Conservation (phyloP, 2,888 invertebrate species). For the Biston betularia region DNA sequence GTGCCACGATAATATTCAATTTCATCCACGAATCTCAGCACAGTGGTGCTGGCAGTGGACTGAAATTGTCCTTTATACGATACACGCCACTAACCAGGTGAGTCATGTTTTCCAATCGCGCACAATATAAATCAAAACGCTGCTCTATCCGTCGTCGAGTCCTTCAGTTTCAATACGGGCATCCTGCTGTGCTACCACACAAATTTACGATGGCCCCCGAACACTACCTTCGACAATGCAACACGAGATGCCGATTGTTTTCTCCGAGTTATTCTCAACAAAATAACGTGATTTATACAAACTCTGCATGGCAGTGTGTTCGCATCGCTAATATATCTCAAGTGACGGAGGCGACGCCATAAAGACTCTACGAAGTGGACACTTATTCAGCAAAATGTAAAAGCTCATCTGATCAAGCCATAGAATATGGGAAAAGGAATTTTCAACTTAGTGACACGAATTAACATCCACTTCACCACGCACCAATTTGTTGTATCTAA, state of each 20-base stretch:
- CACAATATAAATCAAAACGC: slow-evolving; percentile 74
- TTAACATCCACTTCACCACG: background rate
- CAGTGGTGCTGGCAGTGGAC: background rate
- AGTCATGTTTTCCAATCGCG: slow-evolving; percentile 55
- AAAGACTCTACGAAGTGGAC: slow-evolving; percentile 41
- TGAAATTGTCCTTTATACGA: slow-evolving; percentile 38
- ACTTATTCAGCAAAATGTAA: slow-evolving; percentile 13
- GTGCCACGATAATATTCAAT: background rate
- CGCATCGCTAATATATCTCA: slow-evolving; percentile 53
- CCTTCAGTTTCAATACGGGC: slow-evolving; percentile 66
- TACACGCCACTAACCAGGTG: slow-evolving; percentile 58
- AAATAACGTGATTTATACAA: slow-evolving; percentile 83
- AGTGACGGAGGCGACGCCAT: slow-evolving; percentile 46
- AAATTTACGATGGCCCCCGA: slow-evolving; percentile 84
- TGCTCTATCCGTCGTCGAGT: slow-evolving; percentile 78
- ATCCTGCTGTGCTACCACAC: slow-evolving; percentile 82
- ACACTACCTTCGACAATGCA: slow-evolving; percentile 61
- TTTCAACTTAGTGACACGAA: background rate
- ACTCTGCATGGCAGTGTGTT: slow-evolving; percentile 48
- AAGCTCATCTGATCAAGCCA: background rate
- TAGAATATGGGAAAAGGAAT: background rate
- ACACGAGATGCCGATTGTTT: slow-evolving; percentile 78
- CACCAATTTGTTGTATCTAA: no score
- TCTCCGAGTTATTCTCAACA: slow-evolving; percentile 80
- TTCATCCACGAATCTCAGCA: slow-evolving; percentile 29